Base-by-base conservation (phyloP, 92 coral and sea anemone species). In the Zoanthus sociatus region DNA sequence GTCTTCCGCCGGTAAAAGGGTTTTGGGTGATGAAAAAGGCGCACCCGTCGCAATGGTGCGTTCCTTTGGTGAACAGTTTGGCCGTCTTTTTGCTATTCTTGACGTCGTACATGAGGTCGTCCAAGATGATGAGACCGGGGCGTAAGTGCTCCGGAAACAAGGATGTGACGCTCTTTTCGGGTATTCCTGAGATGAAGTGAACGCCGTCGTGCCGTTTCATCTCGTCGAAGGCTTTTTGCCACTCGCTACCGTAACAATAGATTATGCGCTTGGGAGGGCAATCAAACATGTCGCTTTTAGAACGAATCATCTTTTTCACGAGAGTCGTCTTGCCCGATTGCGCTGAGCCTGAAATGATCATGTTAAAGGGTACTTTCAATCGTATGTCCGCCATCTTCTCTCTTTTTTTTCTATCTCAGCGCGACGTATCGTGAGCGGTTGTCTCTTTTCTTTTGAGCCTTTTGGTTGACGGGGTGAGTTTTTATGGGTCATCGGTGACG, bases 101-200 rank as follows among this genome's bases (percentile, higher is more conserved):
- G n/a, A 45, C 77, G 14, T 69, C 87, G 48, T 50, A 30, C 87
- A 71, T 83, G 13, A 83, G n/a, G 15, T 83, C 78, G 51, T 71
- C 87, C 68, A 83, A 30, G 0, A 83, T 18, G 48, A 83, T n/a
- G 45, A 83, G 32, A 20, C 78, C 87, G 1, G 87, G 87, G 0
- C 78, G 78, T 32, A 14, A 2, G 8, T 68, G 30, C n/a, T 51
- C 63, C 18, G 21, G 47, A 17, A 17, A 17, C 18, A 42, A 13
- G 42, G 71, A 13, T 26, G 45, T 15, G 3, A 9, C 4, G 2
- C 42, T 4, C 4, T 37, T 37, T 37, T 37, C 42, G 42, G 42
- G 42, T 37, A 37, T 37, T 37, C 42, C 42, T 4, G 1, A 37
- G 42, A 37, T 37, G 4, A 37, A 37, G 4, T 37, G 42, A 2